Evolutionary conservation across 2,113 vertebrate genomes (phyloP), one percentile per base, ranked within the genome.

Genomic region (Taurulus bubalis): DNA sequence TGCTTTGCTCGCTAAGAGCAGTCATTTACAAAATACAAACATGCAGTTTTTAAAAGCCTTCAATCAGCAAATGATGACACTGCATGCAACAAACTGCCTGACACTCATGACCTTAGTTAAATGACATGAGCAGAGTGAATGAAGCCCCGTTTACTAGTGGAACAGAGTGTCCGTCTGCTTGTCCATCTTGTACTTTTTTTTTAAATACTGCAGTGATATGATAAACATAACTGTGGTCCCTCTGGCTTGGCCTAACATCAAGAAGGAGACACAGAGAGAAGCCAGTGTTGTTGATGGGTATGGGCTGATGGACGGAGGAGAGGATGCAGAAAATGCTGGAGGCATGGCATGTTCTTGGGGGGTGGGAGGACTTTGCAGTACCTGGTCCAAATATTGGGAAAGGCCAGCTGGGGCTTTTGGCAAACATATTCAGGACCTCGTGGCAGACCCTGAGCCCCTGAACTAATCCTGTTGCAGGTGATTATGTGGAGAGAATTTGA

Each of bases 361-460:
- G 65, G 73, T 66, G n/a, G 59, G 77, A 89, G 89, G 65, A 88
- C 81, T 79, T 73, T 82, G 70, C 72, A 55, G 58, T 90, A 91
- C 90, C 45, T 93, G 84, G 77, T 93, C 92, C 87, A 91, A 89
- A 85, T 94, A 89, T 78, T 75, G 82, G 89, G 60, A 59, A 45
- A 90, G 83, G 89, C 86, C 90, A 89, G 87, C 83, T 94, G 86
- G 92, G 83, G 80, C 81, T 85, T 90, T 93, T 93, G 91, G 92
- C 93, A 94, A 93, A 88, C 63, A 62, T 60, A 42, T 93, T 92
- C 80, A 93, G 91, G 79, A 89, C 80, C 30, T 82, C 85, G 62
- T 82, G 88, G 88, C 88, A 91, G 93, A 87, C 88, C 22, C 74
- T 86, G 80, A 94, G 79, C 71, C 87, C 71, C 74, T n/a, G 68